Conservation (phyloP, 1,140 invertebrate species). For the Samia ricini region DNA sequence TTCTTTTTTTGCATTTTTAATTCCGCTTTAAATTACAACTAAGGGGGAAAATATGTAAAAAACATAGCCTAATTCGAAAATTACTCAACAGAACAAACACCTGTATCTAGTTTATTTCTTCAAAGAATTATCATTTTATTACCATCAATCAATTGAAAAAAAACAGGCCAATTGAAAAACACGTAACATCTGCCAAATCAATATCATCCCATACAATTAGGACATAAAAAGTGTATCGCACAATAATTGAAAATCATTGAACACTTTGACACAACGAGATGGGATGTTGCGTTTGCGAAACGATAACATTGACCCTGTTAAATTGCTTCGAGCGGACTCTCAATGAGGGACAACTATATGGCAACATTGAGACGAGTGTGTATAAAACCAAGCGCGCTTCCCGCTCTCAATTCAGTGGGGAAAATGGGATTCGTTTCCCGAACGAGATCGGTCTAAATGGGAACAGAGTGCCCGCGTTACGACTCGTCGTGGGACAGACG, state of each 20-base stretch:
- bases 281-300: not conserved
- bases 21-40: too few relatives aligned
- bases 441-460: conserved; percentile 53
- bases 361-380: conserved; percentile 27
- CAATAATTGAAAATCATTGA: not conserved
- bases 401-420: conserved; percentile 44
- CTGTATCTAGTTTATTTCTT: too few relatives aligned
- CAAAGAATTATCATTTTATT: too few relatives aligned
- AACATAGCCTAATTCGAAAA: too few relatives aligned
- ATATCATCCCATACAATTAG: too few relatives aligned
- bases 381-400: conserved; percentile 56
- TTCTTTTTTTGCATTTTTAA: too few relatives aligned
- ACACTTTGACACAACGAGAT: not conserved
- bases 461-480: conserved; percentile 47
- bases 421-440: conserved; percentile 30
- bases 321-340: conserved; percentile 14
- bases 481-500: conserved; percentile 51
- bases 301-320: conserved; percentile 16
- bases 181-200: too few relatives aligned
- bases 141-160: too few relatives aligned
- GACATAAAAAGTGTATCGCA: too few relatives aligned
- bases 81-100: too few relatives aligned
- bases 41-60: too few relatives aligned
- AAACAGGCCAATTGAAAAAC: too few relatives aligned
- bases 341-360: conserved; percentile 20